Conservation (phyloP, 1,140 invertebrate genomes). For the Octopus bimaculoides region DNA sequence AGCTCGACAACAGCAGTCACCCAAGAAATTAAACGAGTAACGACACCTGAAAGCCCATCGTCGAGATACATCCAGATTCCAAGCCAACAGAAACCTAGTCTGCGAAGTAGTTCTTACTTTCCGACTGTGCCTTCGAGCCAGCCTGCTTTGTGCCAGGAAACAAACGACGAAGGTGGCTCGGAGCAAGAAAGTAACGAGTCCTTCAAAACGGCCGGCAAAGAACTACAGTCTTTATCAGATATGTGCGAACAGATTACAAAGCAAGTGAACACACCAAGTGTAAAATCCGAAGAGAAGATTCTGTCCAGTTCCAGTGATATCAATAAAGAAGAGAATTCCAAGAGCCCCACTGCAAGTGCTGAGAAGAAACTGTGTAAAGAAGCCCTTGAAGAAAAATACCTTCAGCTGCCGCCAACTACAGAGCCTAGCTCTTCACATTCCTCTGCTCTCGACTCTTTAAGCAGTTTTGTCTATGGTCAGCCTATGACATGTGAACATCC, state of each 20-base stretch:
- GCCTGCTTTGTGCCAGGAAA: neutral
- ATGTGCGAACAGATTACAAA: neutral
- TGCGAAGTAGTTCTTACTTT: neutral
- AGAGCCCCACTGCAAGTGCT: neutral
- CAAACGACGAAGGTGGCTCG: neutral
- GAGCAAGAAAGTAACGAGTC: neutral
- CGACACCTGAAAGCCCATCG: neutral
- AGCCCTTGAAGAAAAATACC: conserved; percentile 17
- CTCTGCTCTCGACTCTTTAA: conserved; percentile 50
- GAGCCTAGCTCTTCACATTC: neutral
- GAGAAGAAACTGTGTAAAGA: neutral
- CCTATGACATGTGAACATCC: conserved; percentile 62
- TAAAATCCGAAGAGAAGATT: neutral
- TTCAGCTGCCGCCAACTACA: conserved; percentile 5
- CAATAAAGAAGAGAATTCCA: neutral
- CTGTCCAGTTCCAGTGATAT: no score
- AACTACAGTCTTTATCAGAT: conserved; percentile 8
- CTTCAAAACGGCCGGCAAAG: neutral
- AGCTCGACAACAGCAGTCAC: neutral
- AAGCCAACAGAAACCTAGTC: neutral
- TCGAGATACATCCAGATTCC: neutral
- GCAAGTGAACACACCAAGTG: neutral
- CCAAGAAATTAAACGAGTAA: neutral
- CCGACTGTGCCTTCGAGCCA: conserved; percentile 12
- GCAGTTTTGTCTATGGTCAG: conserved; percentile 52